phyloP scores from a whole-genome alignment of 2,113 vertebrate species.

The Haemorhous mexicanus region DNA sequence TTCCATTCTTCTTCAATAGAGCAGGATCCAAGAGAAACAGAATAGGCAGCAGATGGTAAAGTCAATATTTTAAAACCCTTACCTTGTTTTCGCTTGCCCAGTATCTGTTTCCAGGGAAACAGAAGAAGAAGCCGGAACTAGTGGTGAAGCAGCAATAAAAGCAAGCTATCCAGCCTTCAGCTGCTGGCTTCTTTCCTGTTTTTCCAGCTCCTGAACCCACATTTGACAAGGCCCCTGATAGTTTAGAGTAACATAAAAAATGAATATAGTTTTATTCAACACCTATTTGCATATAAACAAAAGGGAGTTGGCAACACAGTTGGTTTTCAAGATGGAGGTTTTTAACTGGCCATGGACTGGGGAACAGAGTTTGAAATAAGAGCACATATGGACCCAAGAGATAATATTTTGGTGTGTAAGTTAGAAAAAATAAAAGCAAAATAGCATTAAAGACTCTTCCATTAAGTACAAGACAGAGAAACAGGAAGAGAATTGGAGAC shows the following conservation, averaged over 20 bases:
- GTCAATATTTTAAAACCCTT: conserved; percentile 25
- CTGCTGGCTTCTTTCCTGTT: background rate
- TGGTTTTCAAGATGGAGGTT: background rate
- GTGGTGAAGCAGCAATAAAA: background rate
- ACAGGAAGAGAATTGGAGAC: background rate
- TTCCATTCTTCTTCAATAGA: background rate
- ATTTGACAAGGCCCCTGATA: background rate
- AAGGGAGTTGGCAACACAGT: background rate
- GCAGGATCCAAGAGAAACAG: background rate
- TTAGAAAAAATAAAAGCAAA: background rate
- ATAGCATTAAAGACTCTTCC: background rate
- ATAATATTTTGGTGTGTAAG: background rate
- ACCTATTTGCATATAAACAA: background rate
- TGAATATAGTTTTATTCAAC: background rate
- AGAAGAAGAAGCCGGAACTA: background rate
- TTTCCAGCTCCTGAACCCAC: background rate
- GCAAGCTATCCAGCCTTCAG: background rate
- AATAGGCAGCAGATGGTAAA: conserved; percentile 7
- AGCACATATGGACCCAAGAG: background rate
- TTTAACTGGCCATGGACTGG: background rate
- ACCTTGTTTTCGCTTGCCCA: background rate
- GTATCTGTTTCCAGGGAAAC: conserved; percentile 61
- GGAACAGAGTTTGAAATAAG: background rate
- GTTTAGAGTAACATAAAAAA: background rate
- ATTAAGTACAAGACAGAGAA: background rate